Conservation (phyloP, 2,797 vertebrate species). For the Enteromius argenteus region DNA sequence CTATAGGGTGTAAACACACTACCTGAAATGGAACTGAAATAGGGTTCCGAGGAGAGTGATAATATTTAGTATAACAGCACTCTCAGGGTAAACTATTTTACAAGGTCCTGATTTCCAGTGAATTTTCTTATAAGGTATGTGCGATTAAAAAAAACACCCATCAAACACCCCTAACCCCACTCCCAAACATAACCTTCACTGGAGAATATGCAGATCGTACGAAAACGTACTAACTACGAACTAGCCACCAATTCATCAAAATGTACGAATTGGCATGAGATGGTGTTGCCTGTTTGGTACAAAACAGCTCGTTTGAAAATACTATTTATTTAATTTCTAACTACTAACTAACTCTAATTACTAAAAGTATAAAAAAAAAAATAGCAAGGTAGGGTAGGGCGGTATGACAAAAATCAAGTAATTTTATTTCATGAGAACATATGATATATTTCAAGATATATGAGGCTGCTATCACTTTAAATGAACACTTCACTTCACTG, state of each 20-base stretch:
- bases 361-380: neutral
- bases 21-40: neutral
- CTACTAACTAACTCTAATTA: neutral
- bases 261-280: neutral
- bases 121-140: neutral
- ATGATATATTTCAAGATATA: neutral
- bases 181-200: neutral
- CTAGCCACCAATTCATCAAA: neutral
- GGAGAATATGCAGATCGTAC: neutral
- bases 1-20: neutral
- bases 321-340: neutral
- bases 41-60: neutral
- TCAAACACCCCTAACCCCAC: neutral
- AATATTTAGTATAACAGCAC: slow-evolving; percentile 2
- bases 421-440: neutral
- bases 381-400: neutral
- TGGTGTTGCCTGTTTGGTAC: neutral
- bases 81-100: neutral
- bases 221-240: neutral
- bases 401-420: neutral
- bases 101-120: neutral
- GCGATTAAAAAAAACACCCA: neutral
- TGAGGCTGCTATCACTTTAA: neutral
- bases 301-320: neutral
- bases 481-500: too few species aligned